phyloP scores from a whole-genome alignment of 1,140 invertebrate species.

The Drosophila orosa region DNA sequence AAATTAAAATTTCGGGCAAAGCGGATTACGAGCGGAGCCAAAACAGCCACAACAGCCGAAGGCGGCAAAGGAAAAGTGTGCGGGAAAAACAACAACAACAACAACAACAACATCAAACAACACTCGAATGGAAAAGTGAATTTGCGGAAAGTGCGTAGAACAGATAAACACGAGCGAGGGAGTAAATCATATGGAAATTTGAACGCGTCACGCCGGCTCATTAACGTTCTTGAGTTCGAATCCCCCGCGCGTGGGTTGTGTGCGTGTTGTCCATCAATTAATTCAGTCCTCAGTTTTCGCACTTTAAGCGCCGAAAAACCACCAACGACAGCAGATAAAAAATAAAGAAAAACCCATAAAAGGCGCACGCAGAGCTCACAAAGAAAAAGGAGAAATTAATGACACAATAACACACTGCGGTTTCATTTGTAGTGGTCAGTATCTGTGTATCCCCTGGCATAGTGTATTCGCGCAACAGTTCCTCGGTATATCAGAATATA shows the following conservation, averaged over 20 bases:
- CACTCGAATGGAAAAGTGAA: slow-evolving; percentile 56
- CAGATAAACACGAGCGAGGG: slow-evolving; percentile 37
- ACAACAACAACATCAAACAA: slow-evolving; percentile 24
- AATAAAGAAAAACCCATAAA: slow-evolving; percentile 7
- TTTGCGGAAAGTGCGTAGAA: slow-evolving; percentile 52
- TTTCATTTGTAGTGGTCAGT: slow-evolving; percentile 58
- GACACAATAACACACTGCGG: slow-evolving; percentile 67
- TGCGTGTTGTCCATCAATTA: slow-evolving; percentile 71
- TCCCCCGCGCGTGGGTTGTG: slow-evolving; percentile 18
- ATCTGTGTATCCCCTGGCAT: slow-evolving; percentile 13
- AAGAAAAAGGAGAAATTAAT: slow-evolving; percentile 55
- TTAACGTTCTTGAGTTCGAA: slow-evolving; percentile 42
- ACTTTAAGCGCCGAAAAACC: slow-evolving; percentile 62
- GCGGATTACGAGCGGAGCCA: slow-evolving; percentile 66
- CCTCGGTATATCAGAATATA: neutral
- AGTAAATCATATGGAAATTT: slow-evolving; percentile 71
- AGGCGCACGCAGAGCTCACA: slow-evolving; percentile 23
- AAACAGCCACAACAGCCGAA: slow-evolving; percentile 37
- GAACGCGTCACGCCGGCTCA: slow-evolving; percentile 63
- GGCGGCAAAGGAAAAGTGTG: slow-evolving; percentile 55
- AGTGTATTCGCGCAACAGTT: slow-evolving; percentile 15
- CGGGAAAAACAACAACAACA: slow-evolving; percentile 34
- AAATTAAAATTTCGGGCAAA: slow-evolving; percentile 78
- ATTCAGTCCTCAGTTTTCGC: slow-evolving; percentile 68
- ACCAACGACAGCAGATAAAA: slow-evolving; percentile 8